These are phyloP conservation scores for Luperina nickerlii DNA, from an alignment of 2,888 invertebrate species.

Conservation along the genomic window DNA sequence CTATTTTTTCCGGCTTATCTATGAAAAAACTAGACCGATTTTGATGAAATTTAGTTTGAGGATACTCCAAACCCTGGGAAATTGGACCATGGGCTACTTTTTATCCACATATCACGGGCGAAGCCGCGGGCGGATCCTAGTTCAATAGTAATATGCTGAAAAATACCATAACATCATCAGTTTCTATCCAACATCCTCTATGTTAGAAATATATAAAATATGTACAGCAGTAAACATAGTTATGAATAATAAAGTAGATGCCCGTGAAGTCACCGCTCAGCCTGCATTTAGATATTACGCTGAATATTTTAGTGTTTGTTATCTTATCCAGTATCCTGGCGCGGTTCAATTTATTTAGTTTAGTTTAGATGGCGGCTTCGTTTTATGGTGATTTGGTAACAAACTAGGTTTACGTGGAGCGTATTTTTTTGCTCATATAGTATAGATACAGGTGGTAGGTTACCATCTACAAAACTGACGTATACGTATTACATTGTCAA, in stretches of 20 bases:
- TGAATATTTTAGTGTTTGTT: conserved; percentile 47
- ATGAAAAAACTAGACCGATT: neutral
- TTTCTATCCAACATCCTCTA: neutral
- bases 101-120: neutral
- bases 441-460: neutral
- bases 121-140: neutral
- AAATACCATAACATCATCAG: neutral
- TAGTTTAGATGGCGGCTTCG: neutral
- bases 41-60: neutral
- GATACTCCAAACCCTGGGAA: neutral
- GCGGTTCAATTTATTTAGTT: conserved; percentile 23
- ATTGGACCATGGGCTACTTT: neutral
- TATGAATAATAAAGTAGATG: conserved; percentile 25
- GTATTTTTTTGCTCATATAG: neutral
- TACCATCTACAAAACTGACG: neutral
- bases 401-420: neutral
- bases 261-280: conserved; percentile 13
- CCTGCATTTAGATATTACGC: conserved; percentile 42
- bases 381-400: conserved; percentile 24
- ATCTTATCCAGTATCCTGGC: conserved; percentile 11
- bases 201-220: conserved; percentile 12
- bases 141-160: neutral
- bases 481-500: neutral
- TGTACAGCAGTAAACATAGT: conserved; percentile 20
- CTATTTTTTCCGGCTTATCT: neutral